phyloP scores from a whole-genome alignment of 2,113 vertebrate species.

The Caranx melampygus region DNA sequence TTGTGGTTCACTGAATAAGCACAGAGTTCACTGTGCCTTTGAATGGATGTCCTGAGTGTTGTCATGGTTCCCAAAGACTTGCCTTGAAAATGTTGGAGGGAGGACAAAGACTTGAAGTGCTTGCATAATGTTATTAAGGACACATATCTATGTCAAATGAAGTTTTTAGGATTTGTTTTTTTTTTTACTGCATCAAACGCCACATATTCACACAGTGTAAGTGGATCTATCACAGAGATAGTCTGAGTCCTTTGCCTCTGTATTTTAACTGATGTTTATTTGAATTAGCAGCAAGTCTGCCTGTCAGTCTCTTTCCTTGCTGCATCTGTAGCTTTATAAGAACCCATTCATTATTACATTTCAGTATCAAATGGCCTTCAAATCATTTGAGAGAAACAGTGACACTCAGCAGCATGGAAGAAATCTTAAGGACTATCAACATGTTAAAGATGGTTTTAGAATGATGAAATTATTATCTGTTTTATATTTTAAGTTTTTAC shows the following conservation, averaged over 20 bases:
- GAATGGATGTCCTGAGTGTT: constrained; percentile 66
- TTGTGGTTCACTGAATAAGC: constrained; percentile 66
- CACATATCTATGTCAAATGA: constrained; percentile 58
- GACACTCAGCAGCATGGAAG: not conserved
- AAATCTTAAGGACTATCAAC: constrained; percentile 43
- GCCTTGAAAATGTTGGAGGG: constrained; percentile 68
- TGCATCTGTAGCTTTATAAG: constrained; percentile 56
- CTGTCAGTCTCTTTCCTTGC: constrained; percentile 39
- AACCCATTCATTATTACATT: constrained; percentile 35
- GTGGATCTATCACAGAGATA: not conserved
- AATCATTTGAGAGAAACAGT: constrained; percentile 27
- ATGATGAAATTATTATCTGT: constrained; percentile 36
- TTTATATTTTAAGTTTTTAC: constrained; percentile 49
- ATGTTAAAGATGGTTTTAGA: constrained; percentile 18
- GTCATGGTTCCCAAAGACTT: constrained; percentile 77
- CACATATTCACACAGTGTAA: not conserved
- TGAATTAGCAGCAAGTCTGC: constrained; percentile 34
- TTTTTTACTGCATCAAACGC: constrained; percentile 29
- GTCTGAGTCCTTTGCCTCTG: constrained; percentile 18
- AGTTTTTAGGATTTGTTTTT: constrained; percentile 48
- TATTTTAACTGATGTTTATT: constrained; percentile 37
- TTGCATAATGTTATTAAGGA: constrained; percentile 66
- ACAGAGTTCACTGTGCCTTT: constrained; percentile 59
- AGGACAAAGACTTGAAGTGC: constrained; percentile 68
- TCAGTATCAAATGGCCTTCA: constrained; percentile 49